Base-by-base conservation (phyloP, 2,113 vertebrate genomes). In the Macrotis lagotis region DNA sequence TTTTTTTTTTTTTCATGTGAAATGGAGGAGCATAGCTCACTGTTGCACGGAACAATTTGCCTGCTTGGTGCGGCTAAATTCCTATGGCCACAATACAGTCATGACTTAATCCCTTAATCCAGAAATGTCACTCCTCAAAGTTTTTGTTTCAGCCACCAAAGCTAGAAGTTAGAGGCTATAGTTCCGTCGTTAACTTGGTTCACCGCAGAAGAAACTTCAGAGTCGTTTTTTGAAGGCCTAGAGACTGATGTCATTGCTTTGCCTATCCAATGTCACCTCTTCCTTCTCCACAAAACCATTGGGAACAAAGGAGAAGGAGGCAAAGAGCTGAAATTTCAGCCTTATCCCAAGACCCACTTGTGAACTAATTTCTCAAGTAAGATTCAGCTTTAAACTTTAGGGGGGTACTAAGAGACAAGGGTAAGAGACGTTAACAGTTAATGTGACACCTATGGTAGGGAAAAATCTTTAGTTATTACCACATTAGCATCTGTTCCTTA, bases 21-120 rank as follows among this genome's bases (percentile, higher is more conserved):
- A 96, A 91, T 2, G 91, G 90, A 88, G 95, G 95, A 96, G 90
- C 91, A 92, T 94, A 96, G 94, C 92, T 97, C 96, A 96, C 95
- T 53, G 22, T 3, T 47, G 89, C 51, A 88, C 22, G 25, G 94
- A 96, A 94, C 25, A 0, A 6, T 88, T 91, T 95, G 47, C 91
- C 94, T 92, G 90, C 59, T 74, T 89, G 66, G 55, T 1, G 49
- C 91, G 88, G 74, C 90, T 96, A 55, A 94, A 97, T 95, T 90
- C 83, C 83, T 94, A 93, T 0, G 0, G 66, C 91, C 95, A 92
- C 95, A 96, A 91, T 74, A 94, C 8, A 1, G 92, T 96, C 88
- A 88, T 74, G 6, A 96, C 52, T 88, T 95, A 96, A 95, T 92
- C 55, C 91, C 96, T 96, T 90, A 88, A 90, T 92, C 95, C 92